Base-by-base conservation (phyloP, 1,140 invertebrate genomes). In the Hydropsyche tenuis region DNA sequence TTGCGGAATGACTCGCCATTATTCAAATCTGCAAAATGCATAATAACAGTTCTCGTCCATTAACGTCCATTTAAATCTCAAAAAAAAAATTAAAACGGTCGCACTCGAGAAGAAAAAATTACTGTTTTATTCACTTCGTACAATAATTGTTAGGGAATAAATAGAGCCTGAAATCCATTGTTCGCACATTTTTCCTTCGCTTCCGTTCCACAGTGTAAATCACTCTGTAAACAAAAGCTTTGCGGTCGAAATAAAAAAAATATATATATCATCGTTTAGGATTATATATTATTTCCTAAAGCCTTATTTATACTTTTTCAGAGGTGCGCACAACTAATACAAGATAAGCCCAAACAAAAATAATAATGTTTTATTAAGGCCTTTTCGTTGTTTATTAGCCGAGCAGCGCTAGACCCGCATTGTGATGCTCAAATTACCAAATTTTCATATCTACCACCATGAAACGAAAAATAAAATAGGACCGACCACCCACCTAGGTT, bases 191-290 rank as follows among this genome's bases (percentile, higher is more conserved):
- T 53, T 53, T 18, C 1, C 48, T 53, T 18, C 48, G 48, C 20
- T 53, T 53, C 48, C 48, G 48, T 53, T 53, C 20, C 48, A 20
- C n/a, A 6, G 48, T 53, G 48, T 53, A 53, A 53, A 53, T 53
- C 48, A 53, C 6, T 18, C 48, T 16, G 20, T 20, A 53, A 53
- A 53, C 48, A 53, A 53, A 53, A 53, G 48, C 48, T 53, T 53
- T 53, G 20, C 48, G 48, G 16, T 7, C 16, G 14, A 20, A 18
- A 53, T 53, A 16, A 53, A 53, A 53, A 53, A 53, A 53, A 53
- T 18, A 53, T 53, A n/a, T n/a, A 18, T 20, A 18, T 48, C 48
- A 53, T 53, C 20, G 18, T 18, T 53, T 18, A 53, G 48, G 48
- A 53, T 53, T 53, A 53, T 18, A 16, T 53, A 20, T 53, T 53